Conservation (phyloP, 2,113 vertebrate genomes). For the Xiphias gladius region DNA sequence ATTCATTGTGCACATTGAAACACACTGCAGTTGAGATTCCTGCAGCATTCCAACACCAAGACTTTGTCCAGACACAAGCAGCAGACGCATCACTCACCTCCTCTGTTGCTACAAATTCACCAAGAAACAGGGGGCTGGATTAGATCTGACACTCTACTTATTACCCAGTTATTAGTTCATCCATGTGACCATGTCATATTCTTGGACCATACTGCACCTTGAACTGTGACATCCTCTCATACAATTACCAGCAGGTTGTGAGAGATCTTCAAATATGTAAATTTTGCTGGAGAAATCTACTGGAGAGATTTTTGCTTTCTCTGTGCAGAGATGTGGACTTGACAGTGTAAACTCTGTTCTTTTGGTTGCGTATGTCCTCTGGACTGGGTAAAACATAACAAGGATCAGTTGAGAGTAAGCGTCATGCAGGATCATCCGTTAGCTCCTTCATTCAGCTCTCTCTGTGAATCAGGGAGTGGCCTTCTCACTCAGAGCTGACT, state of each 20-base stretch:
- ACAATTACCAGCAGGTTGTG: neutral
- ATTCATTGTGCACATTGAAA: constrained; percentile 41
- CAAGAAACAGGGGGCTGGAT: neutral
- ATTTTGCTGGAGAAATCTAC: neutral
- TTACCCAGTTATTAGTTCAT: constrained; percentile 26
- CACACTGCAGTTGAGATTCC: constrained; percentile 49
- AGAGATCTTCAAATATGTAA: neutral
- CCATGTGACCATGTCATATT: neutral
- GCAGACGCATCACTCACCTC: constrained; percentile 19
- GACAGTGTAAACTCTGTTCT: neutral
- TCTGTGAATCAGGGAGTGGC: constrained; percentile 66
- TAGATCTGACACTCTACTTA: constrained; percentile 6
- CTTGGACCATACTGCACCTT: constrained; percentile 8
- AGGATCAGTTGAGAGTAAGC: neutral
- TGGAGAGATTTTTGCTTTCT: neutral
- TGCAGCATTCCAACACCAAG: constrained; percentile 48
- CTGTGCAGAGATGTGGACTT: neutral
- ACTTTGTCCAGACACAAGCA: constrained; percentile 33
- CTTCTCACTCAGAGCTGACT: constrained; percentile 50
- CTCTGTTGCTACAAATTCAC: neutral
- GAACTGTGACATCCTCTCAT: neutral
- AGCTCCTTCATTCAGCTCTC: constrained; percentile 27
- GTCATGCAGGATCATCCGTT: constrained; percentile 22
- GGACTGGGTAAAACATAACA: neutral
- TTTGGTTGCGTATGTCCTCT: neutral